Base-by-base conservation (phyloP, 1,140 invertebrate species). In the Euschistus heros region DNA sequence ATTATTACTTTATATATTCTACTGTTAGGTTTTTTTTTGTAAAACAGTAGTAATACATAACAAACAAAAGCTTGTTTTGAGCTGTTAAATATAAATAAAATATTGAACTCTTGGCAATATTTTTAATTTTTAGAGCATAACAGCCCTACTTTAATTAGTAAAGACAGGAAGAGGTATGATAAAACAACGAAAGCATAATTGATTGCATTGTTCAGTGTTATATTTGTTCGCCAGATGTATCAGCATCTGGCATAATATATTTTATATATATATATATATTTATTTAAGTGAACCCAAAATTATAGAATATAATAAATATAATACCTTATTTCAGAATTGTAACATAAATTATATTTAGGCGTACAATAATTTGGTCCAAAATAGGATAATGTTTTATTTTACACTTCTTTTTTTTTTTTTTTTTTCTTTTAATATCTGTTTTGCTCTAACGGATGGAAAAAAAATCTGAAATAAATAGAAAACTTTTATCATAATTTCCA, bases 301-400 rank as follows among this genome's bases (percentile, higher is more conserved):
- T 59, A 60, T 65, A 65, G 54, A 59, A 26, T 60, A 65, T 61
- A 61, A 65, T 65, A 65, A 65, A 65, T 65, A 65, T 65, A 65
- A 44, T 37, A 65, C 55, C 64, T 59, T 65, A 65, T 44, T 59
- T 44, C 54, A 65, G 24, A 60, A 59, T 46, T 30, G 44, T 65
- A 65, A 65, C 64, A 60, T 59, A 65, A 59, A 65, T 59, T 47
- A 65, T 59, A 52, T 20, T 64, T 64, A 64, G 63, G 64, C 64
- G 33, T 65, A 60, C 55, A 42, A 47, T 59, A 65, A 65, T 60
- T 65, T 65, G 64, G 64, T 65, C 64, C 64, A 64, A 62, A 62
- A 66, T 30, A 55, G 47, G 52, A 57, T 22, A 66, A 26, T 62
- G 22, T 26, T 37, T 20, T 52, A 52, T 63, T 62, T 66, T 63